Base-by-base conservation (phyloP, 2,797 vertebrate genomes). In the Denticeps clupeoides region DNA sequence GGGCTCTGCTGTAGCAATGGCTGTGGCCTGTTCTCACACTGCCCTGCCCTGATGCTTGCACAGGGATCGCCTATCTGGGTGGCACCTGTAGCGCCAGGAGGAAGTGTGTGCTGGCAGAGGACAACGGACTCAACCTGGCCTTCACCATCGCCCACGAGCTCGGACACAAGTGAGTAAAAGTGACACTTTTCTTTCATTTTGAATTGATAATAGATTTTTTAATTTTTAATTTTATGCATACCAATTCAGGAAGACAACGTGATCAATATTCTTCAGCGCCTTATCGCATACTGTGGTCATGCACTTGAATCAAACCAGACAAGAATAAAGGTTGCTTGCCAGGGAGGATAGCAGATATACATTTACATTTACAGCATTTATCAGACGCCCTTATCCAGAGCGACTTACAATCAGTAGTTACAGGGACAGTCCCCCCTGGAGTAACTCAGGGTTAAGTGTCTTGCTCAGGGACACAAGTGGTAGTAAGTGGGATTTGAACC, bases 61-160 rank as follows among this genome's bases (percentile, higher is more conserved):
- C 75, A 97, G 94, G 94, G 62, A 92, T 98, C 41, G 93, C 93
- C 53, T 98, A 97, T 69, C 80, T 98, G 49, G 92, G 93, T 21
- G 94, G 94, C 2, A 80, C 85, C 46, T 97, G 94, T 86, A 96
- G 89, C 45, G 64, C 88, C 47, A 92, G 87, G 68, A 88, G 91
- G 71, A 97, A 98, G 53, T 98, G 94, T 60, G 91, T 97, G 40
- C 78, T 98, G 51, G 89, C 90, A 1, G 94, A 98, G 67, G 93
- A 97, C 79, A 97, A 97, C 1, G 93, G 93, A 42, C 89, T 97
- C 56, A 97, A 94, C 64, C 56, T 98, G 79, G 94, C 93, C 32
- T 97, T 98, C 67, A 98, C 94, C 65, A 91, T 97, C 46, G 93
- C 94, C 18, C 94, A 98, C 3, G 94, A 98, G 64, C 81, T 98